Evolutionary conservation across 2,888 invertebrate genomes (phyloP).

Genomic region (Bhutanitis thaidina): DNA sequence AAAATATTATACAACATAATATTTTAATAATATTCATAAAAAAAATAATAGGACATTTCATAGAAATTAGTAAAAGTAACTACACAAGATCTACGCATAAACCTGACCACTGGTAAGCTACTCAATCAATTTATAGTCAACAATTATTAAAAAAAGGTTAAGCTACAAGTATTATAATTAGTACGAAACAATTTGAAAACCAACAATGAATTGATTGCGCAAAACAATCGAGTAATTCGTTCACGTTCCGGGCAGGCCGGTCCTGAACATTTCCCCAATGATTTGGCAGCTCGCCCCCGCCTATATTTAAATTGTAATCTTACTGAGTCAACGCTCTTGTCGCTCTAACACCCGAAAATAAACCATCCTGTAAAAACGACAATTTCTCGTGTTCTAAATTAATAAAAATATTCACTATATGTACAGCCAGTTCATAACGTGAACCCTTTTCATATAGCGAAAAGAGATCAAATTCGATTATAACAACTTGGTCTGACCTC

Average conservation of each 20-base stretch:
- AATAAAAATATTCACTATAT: conserved; percentile 37
- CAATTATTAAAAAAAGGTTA: too few relatives aligned
- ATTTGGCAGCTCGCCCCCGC: conserved; percentile 75
- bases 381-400: conserved; percentile 55
- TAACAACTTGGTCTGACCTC: too few relatives aligned
- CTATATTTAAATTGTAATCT: conserved; percentile 78
- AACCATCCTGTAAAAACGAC: conserved; percentile 59
- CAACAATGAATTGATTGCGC: conserved; percentile 23
- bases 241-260: conserved; percentile 43
- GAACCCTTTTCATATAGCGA: too few relatives aligned
- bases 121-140: too few relatives aligned
- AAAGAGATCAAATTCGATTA: too few relatives aligned
- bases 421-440: background rate
- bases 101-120: too few relatives aligned
- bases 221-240: conserved; percentile 51
- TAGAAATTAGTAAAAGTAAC: too few relatives aligned
- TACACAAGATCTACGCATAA: too few relatives aligned
- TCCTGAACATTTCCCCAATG: conserved; percentile 63
- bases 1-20: too few relatives aligned
- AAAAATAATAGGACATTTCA: too few relatives aligned
- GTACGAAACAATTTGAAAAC: conserved; percentile 19
- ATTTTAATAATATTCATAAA: too few relatives aligned
- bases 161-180: background rate
- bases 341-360: conserved; percentile 65
- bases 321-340: conserved; percentile 76